Evolutionary conservation across 2,888 invertebrate genomes (phyloP).

Genomic region (Cephus pulcher): DNA sequence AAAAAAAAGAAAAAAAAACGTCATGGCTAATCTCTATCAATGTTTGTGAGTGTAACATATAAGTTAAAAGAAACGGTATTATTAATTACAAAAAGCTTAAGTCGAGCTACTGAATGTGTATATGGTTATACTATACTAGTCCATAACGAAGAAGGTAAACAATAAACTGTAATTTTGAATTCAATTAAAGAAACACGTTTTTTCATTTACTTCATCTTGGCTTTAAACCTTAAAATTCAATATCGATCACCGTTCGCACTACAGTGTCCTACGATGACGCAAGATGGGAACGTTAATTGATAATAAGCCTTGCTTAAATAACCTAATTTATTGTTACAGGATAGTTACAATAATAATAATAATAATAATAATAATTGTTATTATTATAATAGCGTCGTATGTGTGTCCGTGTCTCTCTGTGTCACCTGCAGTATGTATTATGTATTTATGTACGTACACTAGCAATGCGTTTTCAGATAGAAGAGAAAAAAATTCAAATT

Average conservation of each 20-base stretch:
- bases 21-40: slow-evolving; percentile 65
- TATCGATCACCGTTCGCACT: neutral
- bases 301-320: slow-evolving; percentile 14
- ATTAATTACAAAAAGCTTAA: slow-evolving; percentile 50
- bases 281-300: neutral
- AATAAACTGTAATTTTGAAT: slow-evolving; percentile 67
- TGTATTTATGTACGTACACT: neutral
- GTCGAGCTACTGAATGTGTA: slow-evolving; percentile 66
- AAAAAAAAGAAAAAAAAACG: slow-evolving; percentile 40
- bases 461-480: neutral
- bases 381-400: neutral
- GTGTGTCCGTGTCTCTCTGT: slow-evolving; percentile 5
- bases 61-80: slow-evolving; percentile 41
- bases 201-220: neutral
- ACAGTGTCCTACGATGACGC: neutral
- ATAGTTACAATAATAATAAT: slow-evolving; percentile 19
- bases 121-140: slow-evolving; percentile 66
- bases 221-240: neutral
- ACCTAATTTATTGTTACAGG: slow-evolving; percentile 21
- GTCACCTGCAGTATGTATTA: neutral
- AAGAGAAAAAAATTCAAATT: neutral
- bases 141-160: slow-evolving; percentile 62
- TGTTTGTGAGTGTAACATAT: slow-evolving; percentile 64
- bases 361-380: slow-evolving; percentile 13
- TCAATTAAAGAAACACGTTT: slow-evolving; percentile 37